Conservation (phyloP, 2,888 invertebrate species). For the Dasysyrphus albostriatus region DNA sequence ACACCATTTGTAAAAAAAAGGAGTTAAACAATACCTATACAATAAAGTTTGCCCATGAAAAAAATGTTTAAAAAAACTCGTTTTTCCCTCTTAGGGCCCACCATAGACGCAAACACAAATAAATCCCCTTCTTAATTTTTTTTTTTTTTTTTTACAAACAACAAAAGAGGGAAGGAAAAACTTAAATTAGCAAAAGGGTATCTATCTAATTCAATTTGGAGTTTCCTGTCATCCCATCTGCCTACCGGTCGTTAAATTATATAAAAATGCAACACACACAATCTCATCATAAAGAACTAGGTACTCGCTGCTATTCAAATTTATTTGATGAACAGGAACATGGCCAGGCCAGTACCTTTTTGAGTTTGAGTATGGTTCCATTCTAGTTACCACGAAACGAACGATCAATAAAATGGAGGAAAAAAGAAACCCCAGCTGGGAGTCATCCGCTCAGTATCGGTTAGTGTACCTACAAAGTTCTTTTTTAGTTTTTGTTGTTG, state of each 20-base stretch:
- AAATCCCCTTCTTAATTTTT: conserved; percentile 50
- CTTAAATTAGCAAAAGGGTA: conserved; percentile 75
- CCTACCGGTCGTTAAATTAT: conserved; percentile 46
- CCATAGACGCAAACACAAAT: conserved; percentile 11
- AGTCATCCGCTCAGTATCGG: conserved; percentile 24
- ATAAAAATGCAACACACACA: conserved; percentile 48
- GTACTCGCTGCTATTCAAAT: conserved; percentile 46
- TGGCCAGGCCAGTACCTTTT: neutral
- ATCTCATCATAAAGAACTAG: conserved; percentile 20
- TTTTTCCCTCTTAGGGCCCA: conserved; percentile 59
- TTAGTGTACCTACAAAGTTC: conserved; percentile 11
- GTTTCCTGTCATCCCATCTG: conserved; percentile 75
- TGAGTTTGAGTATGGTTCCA: conserved; percentile 5
- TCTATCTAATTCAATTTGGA: conserved; percentile 70
- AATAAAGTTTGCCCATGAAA: conserved; percentile 30
- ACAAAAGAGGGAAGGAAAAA: conserved; percentile 58
- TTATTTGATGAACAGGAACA: conserved; percentile 53
- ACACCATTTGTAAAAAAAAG: conserved; percentile 44
- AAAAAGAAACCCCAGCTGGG: conserved; percentile 71
- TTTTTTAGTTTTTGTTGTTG: conserved; percentile 35
- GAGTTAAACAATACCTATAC: neutral
- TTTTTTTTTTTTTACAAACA: conserved; percentile 5
- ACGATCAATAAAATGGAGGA: conserved; percentile 70
- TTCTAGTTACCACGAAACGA: conserved; percentile 28
- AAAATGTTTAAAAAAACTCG: conserved; percentile 38